These are phyloP conservation scores for Oophaga pumilio DNA, from an alignment of 2,113 vertebrate species.

Conservation along the genomic window DNA sequence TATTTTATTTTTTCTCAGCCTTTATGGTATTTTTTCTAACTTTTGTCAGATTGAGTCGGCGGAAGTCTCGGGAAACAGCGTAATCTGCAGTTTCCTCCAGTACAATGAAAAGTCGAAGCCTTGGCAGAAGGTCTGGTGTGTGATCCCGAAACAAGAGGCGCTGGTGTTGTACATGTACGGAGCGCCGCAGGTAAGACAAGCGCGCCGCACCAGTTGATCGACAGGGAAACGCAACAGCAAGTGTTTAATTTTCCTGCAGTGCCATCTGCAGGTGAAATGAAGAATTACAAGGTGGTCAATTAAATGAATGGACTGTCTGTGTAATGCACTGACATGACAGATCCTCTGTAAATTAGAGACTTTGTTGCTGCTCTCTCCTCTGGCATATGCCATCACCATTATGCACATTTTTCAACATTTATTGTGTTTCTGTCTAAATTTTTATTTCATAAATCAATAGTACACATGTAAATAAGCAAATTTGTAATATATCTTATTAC, in stretches of 20 bases:
- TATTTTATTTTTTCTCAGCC: background rate
- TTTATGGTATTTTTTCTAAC: background rate
- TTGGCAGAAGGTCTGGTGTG: slow-evolving; percentile 96
- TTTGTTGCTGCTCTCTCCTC: background rate
- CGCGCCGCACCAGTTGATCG: background rate
- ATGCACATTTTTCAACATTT: no score
- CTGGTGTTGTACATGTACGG: slow-evolving; percentile 94
- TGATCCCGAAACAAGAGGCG: slow-evolving; percentile 93
- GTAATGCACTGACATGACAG: background rate
- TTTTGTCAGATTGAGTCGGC: slow-evolving; percentile 87
- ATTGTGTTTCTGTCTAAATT: no score
- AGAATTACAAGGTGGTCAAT: background rate
- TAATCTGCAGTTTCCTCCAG: slow-evolving; percentile 94
- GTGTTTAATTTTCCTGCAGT: background rate
- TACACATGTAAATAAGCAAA: no score
- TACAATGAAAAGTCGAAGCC: slow-evolving; percentile 94
- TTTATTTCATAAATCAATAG: no score
- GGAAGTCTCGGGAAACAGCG: slow-evolving; percentile 90
- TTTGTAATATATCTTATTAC: no score
- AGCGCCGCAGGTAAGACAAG: slow-evolving; percentile 86
- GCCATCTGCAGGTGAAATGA: background rate
- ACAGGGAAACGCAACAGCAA: background rate
- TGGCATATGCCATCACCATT: no score
- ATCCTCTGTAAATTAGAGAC: background rate
- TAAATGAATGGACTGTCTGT: background rate